Base-by-base conservation (phyloP, 2,113 vertebrate genomes). In the Panthera uncia region DNA sequence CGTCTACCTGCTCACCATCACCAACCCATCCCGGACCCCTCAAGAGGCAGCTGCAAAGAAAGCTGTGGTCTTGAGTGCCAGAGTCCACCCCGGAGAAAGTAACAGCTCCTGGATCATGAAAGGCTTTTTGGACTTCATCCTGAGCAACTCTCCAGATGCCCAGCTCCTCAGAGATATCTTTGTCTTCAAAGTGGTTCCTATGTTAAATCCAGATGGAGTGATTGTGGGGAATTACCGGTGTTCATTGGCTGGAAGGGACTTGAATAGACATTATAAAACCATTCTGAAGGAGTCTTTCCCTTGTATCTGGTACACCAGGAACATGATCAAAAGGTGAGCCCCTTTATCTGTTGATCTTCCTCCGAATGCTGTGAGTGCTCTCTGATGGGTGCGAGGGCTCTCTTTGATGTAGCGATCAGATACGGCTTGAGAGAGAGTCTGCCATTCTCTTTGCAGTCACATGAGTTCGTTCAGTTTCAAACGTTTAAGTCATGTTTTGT, bases 131-230 rank as follows among this genome's bases (percentile, higher is more conserved):
- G 99, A 99, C 69, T 99, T 99, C 97, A 98, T 99, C 94, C 98
- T 99, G 0, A 98, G 99, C 5, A 31, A 98, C 95, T 98, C 99
- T 0, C 97, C 98, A 0, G 99, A 99, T 0, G 99, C 99, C 0
- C 98, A 38, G 83, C 98, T 99, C 31, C 99, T 99, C 78, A 99
- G 99, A 41, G 99, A 98, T 95, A 99, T 99, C 1, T 99, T 99
- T 65, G 36, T 99, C 95, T 99, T 99, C 97, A 99, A 99, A 98
- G 99, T 99, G 97, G 98, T 99, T 48, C 99, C 99, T 0, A 99
- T 99, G 99, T 98, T 99, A 95, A 99, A 99, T 91, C 99, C 99
- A 0, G 99, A 99, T 0, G 99, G 99, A 0, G 99, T 99, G 57
- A 99, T 99, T 31, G 99, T 99, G 87, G 99, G 99, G 3, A 99